Base-by-base conservation (phyloP, 2,888 invertebrate species). In the Noctua comes region DNA sequence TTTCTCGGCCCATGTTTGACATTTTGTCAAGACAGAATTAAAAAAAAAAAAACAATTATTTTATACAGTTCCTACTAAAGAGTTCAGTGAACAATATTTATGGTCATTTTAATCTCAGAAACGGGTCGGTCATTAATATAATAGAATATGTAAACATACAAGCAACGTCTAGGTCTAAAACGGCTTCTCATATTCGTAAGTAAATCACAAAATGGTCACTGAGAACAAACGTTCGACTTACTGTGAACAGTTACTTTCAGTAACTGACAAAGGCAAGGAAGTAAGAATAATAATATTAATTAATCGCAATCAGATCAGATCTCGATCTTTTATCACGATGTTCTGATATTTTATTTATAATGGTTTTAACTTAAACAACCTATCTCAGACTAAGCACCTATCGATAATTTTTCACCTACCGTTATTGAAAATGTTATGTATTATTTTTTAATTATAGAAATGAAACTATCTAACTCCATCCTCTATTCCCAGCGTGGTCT, bases 301-400 rank as follows among this genome's bases (percentile, higher is more conserved):
- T 64, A 79, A 73, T 84, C 73, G 68, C 31, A 76, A 84, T 80
- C 76, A 24, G n/a, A 73, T 68, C 62, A 65, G 43, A 83, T 76
- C 70, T 57, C 57, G 48, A 71, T 76, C 43, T 27, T 36, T 36
- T 73, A 81, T 69, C 40, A 24, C 10, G 18, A 43, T 80, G 51
- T 68, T 64, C 24, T 51, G 66, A 73, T 76, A 79, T 31, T 51
- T 27, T 71, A 7, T 59, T 62, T 54, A 27, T 68, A 84, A 73
- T 80, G 76, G 64, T 68, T 24, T 80, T 13, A n/a, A 57, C 24
- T 65, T 57, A 16, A 71, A 68, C 31, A 59, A 80, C 46, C 48
- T n/a, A 62, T 62, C 62, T 62, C 31, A 21, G 18, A 31, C 10
- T 21, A 21, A 1, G 27, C 4, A 31, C 21, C 40, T 57, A 70